Evolutionary conservation across 2,113 vertebrate species (phyloP), one percentile per base, ranked within the genome.

Genomic region (Diglossa brunneiventris): DNA sequence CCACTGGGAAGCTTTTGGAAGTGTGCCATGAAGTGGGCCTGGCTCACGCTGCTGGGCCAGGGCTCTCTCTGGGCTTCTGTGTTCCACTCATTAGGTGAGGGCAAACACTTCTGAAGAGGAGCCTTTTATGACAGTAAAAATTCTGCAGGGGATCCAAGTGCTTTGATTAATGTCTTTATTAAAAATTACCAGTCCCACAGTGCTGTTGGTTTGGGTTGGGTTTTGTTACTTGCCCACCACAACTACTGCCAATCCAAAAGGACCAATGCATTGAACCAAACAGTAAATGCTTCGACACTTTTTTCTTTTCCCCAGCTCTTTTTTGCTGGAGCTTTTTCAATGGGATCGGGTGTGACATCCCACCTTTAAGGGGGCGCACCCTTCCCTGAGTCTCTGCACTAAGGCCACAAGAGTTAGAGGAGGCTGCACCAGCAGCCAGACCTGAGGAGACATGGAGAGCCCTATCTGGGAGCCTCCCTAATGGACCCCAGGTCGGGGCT

Each of bases 391-490:
- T 37, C 13, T 68, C 53, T 41, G 7, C 24, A 68, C 39, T 35
- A 13, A 46, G 14, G 55, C 20, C 61, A 30, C 28, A 52, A 24
- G 37, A 67, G 44, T 16, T 26, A 44, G 19, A 1, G 0, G 37
- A 37, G 42, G 33, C 58, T 10, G 1, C 19, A 50, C 15, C 28
- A 53, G 49, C 3, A 17, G 26, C 44, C 46, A 35, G 33, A 44
- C 56, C n/a, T 41, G 35, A 84, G 39, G 44, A 21, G n/a, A 39
- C 0, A 0, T 8, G 30, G n/a, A 73, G 11, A 66, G 11, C 18
- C 30, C 28, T 13, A 8, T 31, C 26, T 1, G 1, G 42, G 2
- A 3, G 35, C n/a, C 27, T 35, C 35, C 28, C 21, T 35, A 41
- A 21, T 17, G 10, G 13, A 35, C 6, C 20, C 27, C 69, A 72